Evolutionary conservation across 2,888 invertebrate genomes (phyloP).

Genomic region (Theretra japonica): DNA sequence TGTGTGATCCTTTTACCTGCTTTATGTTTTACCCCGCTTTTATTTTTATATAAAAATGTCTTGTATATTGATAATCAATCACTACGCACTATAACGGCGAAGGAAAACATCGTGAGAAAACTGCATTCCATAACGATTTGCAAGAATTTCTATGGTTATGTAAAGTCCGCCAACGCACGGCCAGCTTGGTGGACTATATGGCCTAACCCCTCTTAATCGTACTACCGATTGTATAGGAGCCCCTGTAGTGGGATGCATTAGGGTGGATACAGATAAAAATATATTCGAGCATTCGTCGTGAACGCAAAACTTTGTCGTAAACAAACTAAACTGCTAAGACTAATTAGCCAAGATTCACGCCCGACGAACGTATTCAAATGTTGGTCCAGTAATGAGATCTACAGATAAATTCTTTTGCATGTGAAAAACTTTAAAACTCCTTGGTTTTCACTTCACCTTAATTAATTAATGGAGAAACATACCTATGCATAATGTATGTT

Average conservation of each 20-base stretch:
- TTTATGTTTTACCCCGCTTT: neutral
- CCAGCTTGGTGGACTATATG: no score
- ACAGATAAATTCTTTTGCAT: constrained; percentile 28
- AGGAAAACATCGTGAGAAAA: no score
- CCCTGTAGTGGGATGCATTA: no score
- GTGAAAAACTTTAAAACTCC: neutral
- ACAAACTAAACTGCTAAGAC: constrained; percentile 37
- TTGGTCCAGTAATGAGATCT: constrained; percentile 34
- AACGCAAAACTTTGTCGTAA: constrained; percentile 31
- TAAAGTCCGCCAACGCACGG: no score
- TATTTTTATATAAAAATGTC: neutral
- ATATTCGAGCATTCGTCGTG: neutral
- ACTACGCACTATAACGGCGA: no score
- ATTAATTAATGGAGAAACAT: neutral
- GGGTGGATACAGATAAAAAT: no score
- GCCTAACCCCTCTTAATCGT: no score
- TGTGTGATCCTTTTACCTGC: neutral
- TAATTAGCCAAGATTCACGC: constrained; percentile 39
- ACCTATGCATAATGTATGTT: neutral
- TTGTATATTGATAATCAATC: no score
- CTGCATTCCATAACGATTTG: no score
- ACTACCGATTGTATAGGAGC: no score
- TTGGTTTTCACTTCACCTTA: neutral
- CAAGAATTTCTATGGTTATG: no score
- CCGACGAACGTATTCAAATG: constrained; percentile 31